Evolutionary conservation across 2,113 vertebrate species (phyloP), one percentile per base, ranked within the genome.

Genomic region (Ictidomys tridecemlineatus): DNA sequence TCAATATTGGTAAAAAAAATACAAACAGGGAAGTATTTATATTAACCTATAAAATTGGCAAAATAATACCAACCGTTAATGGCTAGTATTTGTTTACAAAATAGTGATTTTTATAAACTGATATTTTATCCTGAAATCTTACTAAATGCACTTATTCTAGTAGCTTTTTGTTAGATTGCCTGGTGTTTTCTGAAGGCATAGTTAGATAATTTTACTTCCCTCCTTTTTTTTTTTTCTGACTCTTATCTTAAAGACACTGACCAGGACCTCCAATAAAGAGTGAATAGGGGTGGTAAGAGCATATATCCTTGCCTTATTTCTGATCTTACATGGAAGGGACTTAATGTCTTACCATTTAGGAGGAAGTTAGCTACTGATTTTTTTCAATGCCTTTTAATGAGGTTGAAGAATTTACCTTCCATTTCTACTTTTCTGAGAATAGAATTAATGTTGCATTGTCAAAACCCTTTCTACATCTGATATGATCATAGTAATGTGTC

Each of bases 61-160:
- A 93, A 92, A 88, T 39, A 69, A 42, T 48, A 58, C 7, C 39
- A 89, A 22, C 69, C 67, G 1, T 85, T 93, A 65, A 69, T 28
- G 34, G 37, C 26, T 85, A n/a, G 26, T 39, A 92, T 92, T 83
- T 89, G n/a, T 56, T 82, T 69, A 39, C 67, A 53, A 90, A 85
- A 67, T 78, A 32, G n/a, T 48, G 8, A 34, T 76, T 85, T 72
- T 65, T 85, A 16, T 89, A 53, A 74, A 63, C 24, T 53, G 34
- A n/a, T 86, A 77, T 7, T 37, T 11, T 89, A 61, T 42, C 51
- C 67, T 89, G 16, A 18, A 89, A 39, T 10, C 14, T 93, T 85
- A 34, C 39, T 90, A 73, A 89, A 73, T 73, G 76, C 5, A 5
- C 53, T 42, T 42, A 28, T 72, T 70, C 24, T 56, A 26, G n/a